These are phyloP conservation scores for Drosophila sp. DNA, from an alignment of 1,140 invertebrate species.

Conservation along the genomic window DNA sequence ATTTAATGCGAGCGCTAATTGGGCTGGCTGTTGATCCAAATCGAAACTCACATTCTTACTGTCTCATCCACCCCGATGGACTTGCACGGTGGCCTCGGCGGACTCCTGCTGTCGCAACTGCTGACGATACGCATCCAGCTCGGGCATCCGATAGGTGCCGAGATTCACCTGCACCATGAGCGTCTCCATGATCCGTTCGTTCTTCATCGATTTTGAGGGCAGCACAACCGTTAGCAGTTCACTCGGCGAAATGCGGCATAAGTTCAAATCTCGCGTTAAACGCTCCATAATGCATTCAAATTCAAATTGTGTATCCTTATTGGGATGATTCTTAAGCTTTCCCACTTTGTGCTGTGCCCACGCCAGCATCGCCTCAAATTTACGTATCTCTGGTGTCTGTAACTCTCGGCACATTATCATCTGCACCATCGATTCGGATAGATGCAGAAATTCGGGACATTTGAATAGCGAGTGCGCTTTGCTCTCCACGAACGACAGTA, in stretches of 20 bases:
- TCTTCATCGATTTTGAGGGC: constrained; percentile 96
- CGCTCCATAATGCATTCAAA: constrained; percentile 97
- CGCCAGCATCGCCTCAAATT: constrained; percentile 96
- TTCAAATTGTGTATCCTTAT: constrained; percentile 93
- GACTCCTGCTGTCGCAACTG: constrained; percentile 94
- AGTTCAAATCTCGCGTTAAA: constrained; percentile 93
- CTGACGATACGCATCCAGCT: constrained; percentile 94
- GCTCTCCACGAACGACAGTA: constrained; percentile 94
- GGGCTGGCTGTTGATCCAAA: constrained; percentile 71
- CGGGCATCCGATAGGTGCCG: constrained; percentile 96
- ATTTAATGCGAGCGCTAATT: constrained; percentile 9
- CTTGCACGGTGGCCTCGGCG: constrained; percentile 87
- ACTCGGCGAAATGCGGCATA: constrained; percentile 95
- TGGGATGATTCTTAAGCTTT: constrained; percentile 89
- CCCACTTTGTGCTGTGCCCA: constrained; percentile 94
- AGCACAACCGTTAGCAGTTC: constrained; percentile 96
- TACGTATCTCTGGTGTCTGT: constrained; percentile 94
- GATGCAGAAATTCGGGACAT: constrained; percentile 91
- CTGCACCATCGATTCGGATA: constrained; percentile 97
- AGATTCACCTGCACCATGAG: constrained; percentile 96
- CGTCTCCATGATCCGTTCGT: constrained; percentile 96
- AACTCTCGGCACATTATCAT: constrained; percentile 96
- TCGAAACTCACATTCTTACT: constrained; percentile 85
- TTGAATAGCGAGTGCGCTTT: constrained; percentile 93
- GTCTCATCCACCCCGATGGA: constrained; percentile 84